Evolutionary conservation across 2,797 vertebrate species (phyloP).

Genomic region (Pipistrellus nathusii): DNA sequence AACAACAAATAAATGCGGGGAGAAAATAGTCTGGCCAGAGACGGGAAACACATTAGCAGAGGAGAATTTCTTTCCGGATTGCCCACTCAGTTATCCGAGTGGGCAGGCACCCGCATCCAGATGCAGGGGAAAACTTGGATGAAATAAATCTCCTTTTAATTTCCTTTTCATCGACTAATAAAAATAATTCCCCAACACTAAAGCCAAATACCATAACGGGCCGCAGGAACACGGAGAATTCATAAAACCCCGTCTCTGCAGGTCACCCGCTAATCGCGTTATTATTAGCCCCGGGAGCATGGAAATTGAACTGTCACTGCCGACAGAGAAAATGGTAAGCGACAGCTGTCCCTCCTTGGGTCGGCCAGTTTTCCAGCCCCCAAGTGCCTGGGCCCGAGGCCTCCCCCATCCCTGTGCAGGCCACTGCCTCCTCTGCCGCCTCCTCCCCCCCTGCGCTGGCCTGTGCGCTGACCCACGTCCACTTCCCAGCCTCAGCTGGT

Average conservation of each 20-base stretch:
- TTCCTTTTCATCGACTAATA: conserved; percentile 85
- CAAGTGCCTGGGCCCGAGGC: not conserved
- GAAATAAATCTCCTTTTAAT: conserved; percentile 84
- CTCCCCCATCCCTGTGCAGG: not conserved
- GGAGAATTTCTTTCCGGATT: not conserved
- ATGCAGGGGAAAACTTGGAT: conserved; percentile 5
- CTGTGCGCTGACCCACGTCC: not conserved
- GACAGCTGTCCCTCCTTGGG: conserved; percentile 81
- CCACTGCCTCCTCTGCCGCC: not conserved
- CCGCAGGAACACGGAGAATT: conserved; percentile 81
- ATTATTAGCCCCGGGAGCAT: conserved; percentile 82
- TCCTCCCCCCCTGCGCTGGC: not conserved
- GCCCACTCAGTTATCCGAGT: conserved; percentile 14
- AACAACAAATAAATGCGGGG: conserved; percentile 37
- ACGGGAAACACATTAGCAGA: not conserved
- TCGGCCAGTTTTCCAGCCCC: conserved; percentile 58
- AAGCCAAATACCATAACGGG: conserved; percentile 79
- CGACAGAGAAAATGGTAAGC: conserved; percentile 78
- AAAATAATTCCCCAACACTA: conserved; percentile 84
- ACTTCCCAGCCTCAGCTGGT: not conserved
- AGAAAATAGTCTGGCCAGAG: conserved; percentile 31
- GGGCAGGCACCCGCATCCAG: conserved; percentile 43
- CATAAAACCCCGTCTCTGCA: conserved; percentile 75
- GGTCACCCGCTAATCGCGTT: conserved; percentile 82
- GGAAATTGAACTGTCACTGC: conserved; percentile 85